Percentiles rank a stretch among this genome's conserved stretches.
Conservation (phyloP, 2,888 invertebrate species). For the Ypsolopha scabrella region DNA sequence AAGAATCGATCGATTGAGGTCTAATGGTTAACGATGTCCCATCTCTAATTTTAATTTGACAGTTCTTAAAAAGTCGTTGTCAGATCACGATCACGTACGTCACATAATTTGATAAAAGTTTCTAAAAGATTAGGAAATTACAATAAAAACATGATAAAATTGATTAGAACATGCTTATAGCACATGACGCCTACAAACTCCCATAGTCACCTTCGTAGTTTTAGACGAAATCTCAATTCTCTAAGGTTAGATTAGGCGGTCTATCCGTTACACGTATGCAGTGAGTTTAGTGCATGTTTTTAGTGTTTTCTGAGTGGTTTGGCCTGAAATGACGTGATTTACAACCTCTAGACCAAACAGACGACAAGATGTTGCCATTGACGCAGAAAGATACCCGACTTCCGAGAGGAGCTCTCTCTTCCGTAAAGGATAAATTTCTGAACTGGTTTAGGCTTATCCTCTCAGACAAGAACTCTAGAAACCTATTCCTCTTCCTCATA, state of each 20-base stretch:
- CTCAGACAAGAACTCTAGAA: constrained; percentile 93
- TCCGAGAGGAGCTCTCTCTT: constrained; percentile 68
- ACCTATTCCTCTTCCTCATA: constrained; percentile 91
- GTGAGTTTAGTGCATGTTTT: constrained; percentile 34
- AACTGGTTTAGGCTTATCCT: constrained; percentile 89
- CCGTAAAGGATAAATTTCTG: constrained; percentile 79
- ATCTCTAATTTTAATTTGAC: too few relatives aligned
- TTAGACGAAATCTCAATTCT: background rate
- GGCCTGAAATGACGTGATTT: constrained; percentile 49
- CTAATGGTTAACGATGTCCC: too few relatives aligned
- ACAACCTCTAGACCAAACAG: constrained; percentile 20
- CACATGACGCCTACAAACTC: constrained; percentile 10
- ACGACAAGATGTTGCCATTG: constrained; percentile 77
- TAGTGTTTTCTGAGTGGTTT: constrained; percentile 36
- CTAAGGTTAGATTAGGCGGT: constrained; percentile 2
- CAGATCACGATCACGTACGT: background rate
- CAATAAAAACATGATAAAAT: constrained; percentile 18
- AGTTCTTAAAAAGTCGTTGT: background rate
- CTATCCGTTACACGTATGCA: constrained; percentile 60
- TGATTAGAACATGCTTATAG: constrained; percentile 16
- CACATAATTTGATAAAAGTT: background rate
- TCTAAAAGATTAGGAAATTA: constrained; percentile 9
- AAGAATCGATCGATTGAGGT: too few relatives aligned
- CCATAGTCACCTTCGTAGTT: constrained; percentile 10
- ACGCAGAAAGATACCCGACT: constrained; percentile 77